Percentiles rank a stretch among this genome's conserved stretches.
These are phyloP conservation scores for Solea senegalensis DNA, from an alignment of 2,113 vertebrate species.

Conservation along the genomic window DNA sequence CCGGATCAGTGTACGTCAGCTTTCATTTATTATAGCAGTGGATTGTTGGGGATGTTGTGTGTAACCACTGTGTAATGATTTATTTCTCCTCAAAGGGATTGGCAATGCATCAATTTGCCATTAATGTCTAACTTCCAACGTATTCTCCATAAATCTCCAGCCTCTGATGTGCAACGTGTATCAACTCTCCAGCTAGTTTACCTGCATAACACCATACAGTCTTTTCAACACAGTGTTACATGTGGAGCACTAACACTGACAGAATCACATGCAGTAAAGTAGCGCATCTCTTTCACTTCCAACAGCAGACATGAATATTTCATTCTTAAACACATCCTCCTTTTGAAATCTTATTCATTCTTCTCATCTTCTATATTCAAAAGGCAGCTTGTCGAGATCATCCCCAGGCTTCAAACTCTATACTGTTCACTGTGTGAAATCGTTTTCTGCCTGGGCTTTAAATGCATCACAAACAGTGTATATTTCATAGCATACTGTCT, in stretches of 20 bases:
- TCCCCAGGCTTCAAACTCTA: conserved; percentile 47
- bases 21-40: not conserved
- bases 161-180: not conserved
- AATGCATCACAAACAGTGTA: conserved; percentile 47
- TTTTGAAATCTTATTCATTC: conserved; percentile 60
- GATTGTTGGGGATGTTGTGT: not conserved
- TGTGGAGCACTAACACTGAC: conserved; percentile 13
- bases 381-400: conserved; percentile 45
- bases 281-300: conserved; percentile 18
- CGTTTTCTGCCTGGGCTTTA: conserved; percentile 51
- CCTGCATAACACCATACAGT: not conserved
- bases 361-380: conserved; percentile 51
- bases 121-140: conserved; percentile 7
- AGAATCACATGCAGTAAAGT: conserved; percentile 5
- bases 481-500: conserved; percentile 39
- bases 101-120: conserved; percentile 11
- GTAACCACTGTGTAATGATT: not conserved
- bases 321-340: conserved; percentile 33
- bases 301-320: conserved; percentile 55
- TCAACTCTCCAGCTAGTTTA: not conserved
- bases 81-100: conserved; percentile 20
- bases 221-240: not conserved
- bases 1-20: not conserved
- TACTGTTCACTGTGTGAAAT: conserved; percentile 51
- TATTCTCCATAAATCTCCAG: not conserved